Percentiles rank a stretch among this genome's conserved stretches.
Evolutionary conservation across 2,113 vertebrate genomes (phyloP).

Genomic region (Hassar affinis): DNA sequence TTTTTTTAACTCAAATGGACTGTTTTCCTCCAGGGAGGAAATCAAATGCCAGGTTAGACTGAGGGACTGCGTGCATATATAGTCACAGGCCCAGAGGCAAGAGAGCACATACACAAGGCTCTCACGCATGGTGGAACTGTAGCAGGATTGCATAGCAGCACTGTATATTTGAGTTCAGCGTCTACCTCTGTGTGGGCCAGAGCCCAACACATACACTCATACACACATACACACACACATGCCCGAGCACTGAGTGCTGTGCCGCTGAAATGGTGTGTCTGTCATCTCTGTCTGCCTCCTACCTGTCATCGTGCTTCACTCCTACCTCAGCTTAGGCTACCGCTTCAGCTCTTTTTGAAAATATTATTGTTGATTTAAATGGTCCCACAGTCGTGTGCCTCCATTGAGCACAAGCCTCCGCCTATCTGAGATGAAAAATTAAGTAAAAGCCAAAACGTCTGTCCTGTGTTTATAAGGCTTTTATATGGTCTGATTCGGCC

Average conservation of each 20-base stretch:
- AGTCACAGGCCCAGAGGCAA: conserved; percentile 1
- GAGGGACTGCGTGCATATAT: neutral
- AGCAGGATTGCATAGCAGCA: conserved; percentile 17
- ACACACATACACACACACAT: conserved; percentile 3
- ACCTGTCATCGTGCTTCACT: conserved; percentile 49
- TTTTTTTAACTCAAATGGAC: conserved; percentile 21
- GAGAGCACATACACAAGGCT: neutral
- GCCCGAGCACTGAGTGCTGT: conserved; percentile 29
- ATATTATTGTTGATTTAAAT: conserved; percentile 59
- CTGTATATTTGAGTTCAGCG: conserved; percentile 48
- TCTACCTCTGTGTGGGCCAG: conserved; percentile 28
- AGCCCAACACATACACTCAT: neutral
- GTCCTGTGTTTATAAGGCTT: conserved; percentile 21
- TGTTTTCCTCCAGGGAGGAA: conserved; percentile 22
- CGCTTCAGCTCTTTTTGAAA: conserved; percentile 43
- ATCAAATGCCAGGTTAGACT: neutral
- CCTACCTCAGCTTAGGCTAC: conserved; percentile 33
- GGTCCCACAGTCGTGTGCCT: conserved; percentile 28
- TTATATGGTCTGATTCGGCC: conserved; percentile 25
- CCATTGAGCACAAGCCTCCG: conserved; percentile 30
- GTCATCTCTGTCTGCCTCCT: conserved; percentile 53
- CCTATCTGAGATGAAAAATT: conserved; percentile 24
- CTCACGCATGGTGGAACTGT: neutral
- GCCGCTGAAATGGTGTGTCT: conserved; percentile 53
- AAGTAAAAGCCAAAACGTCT: conserved; percentile 23